Evolutionary conservation across 2,888 invertebrate species (phyloP).

Genomic region (Dryobotodes eremita): DNA sequence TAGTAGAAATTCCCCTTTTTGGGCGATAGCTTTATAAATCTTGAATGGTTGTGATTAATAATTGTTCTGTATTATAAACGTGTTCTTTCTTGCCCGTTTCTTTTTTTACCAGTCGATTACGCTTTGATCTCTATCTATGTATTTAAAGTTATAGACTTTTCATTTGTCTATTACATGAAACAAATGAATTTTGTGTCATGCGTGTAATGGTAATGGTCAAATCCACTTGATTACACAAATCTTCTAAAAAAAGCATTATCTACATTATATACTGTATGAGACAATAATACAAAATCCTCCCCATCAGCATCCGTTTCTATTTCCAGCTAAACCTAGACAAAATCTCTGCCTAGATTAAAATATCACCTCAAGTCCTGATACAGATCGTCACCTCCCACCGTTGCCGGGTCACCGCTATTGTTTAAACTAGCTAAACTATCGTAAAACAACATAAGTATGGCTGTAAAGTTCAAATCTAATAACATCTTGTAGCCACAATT

Average conservation of each 20-base stretch:
- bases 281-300: background rate
- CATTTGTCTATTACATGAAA: background rate
- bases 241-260: background rate
- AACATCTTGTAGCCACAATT: constrained; percentile 41
- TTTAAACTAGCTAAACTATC: constrained; percentile 36
- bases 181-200: background rate
- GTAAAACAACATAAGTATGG: constrained; percentile 27
- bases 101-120: background rate
- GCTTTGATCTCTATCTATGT: background rate
- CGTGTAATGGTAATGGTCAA: background rate
- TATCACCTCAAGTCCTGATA: constrained; percentile 18
- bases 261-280: background rate
- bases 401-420: constrained; percentile 38
- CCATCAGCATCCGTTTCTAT: no score
- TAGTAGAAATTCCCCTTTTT: constrained; percentile 32
- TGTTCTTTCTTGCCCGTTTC: background rate
- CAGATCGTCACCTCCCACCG: constrained; percentile 22
- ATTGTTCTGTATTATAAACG: background rate
- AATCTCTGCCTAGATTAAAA: constrained; percentile 9
- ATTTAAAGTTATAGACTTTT: background rate
- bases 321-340: background rate
- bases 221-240: background rate
- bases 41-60: constrained; percentile 5
- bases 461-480: constrained; percentile 59
- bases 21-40: no score